Evolutionary conservation across 2,797 vertebrate species (phyloP), one percentile per base, ranked within the genome.

Genomic region (Gephyroberyx darwinii): DNA sequence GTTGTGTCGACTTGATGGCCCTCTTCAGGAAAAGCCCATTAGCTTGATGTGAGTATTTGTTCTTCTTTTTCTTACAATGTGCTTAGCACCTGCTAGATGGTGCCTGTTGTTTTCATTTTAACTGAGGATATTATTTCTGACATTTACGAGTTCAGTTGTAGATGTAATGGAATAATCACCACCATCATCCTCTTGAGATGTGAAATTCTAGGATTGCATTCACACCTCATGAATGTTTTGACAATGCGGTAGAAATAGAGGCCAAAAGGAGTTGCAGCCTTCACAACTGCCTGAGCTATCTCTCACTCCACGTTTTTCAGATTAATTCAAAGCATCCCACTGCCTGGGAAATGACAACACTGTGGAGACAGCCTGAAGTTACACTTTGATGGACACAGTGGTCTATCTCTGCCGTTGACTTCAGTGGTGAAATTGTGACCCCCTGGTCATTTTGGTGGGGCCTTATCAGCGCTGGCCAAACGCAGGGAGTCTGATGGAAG

Each of bases 301-400:
- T 88, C 78, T 83, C 81, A 10, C 79, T 76, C 80, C 83, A 77
- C 86, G 86, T 89, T 88, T 90, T 80, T 72, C 77, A 86, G 86
- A 90, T 90, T 88, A 91, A 90, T 89, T 91, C 81, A 89, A 90
- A 92, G 86, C 85, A 68, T 86, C 80, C 86, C 69, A 76, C 83
- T 74, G 86, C 80, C 88, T 82, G 79, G 74, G 86, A 90, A 91
- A 90, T 85, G 88, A 87, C 89, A 89, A 86, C 89, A 78, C 83
- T 77, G 84, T 57, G 22, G 81, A 90, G 84, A 91, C 86, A 83
- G 92, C 92, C 89, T 80, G 82, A 86, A 92, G 91, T 91, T 89
- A 90, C 82, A 88, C 91, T 93, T 90, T 93, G 92, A 93, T 91
- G 89, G 91, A 89, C 86, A 78, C 84, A 67, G 86, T 72, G 65